These are phyloP conservation scores for Holacanthus passer DNA, from an alignment of 2,113 vertebrate genomes.

Conservation along the genomic window DNA sequence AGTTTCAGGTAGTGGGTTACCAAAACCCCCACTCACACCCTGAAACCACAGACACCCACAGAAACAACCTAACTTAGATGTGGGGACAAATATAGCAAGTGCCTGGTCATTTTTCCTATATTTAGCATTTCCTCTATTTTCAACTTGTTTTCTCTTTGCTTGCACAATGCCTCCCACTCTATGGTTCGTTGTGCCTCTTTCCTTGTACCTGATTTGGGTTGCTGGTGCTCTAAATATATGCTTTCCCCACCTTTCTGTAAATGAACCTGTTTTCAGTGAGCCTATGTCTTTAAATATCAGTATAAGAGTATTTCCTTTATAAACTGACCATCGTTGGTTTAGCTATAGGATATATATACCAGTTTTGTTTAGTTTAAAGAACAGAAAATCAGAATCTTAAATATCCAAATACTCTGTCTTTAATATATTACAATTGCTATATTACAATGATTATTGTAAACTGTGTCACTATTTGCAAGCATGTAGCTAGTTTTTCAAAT, in stretches of 20 bases:
- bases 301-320: conserved; percentile 11
- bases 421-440: background rate
- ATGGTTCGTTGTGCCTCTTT: conserved; percentile 31
- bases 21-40: conserved; percentile 55
- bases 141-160: conserved; percentile 49
- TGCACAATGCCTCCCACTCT: conserved; percentile 65
- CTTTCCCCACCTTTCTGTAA: conserved; percentile 38
- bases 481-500: background rate
- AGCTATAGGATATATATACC: background rate
- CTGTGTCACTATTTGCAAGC: background rate
- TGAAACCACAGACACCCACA: conserved; percentile 44
- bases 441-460: background rate
- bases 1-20: conserved; percentile 38
- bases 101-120: conserved; percentile 63
- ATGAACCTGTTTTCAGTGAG: conserved; percentile 45
- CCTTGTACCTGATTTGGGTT: conserved; percentile 57
- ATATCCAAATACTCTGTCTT: background rate
- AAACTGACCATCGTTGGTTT: conserved; percentile 2
- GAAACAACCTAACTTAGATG: conserved; percentile 50
- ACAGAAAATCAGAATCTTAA: background rate
- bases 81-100: conserved; percentile 58
- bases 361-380: conserved; percentile 1
- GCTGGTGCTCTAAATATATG: conserved; percentile 46
- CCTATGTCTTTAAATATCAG: conserved; percentile 42
- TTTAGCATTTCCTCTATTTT: conserved; percentile 67